These are phyloP conservation scores for Drosophila formosana DNA, from an alignment of 2,888 invertebrate genomes.

Conservation along the genomic window DNA sequence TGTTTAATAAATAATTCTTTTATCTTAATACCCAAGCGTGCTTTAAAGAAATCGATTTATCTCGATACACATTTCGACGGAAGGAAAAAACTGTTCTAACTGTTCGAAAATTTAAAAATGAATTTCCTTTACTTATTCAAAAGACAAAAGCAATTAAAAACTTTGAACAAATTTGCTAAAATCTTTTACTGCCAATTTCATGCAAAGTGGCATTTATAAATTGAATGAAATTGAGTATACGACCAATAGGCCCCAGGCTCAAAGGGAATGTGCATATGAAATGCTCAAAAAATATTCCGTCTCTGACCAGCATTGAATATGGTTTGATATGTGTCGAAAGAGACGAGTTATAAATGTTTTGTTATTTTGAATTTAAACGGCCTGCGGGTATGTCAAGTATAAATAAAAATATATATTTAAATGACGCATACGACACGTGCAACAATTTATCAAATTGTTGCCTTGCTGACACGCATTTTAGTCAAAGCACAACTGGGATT, in stretches of 20 bases:
- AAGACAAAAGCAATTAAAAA: conserved; percentile 45
- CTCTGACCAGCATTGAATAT: conserved; percentile 1
- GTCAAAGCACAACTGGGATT: conserved; percentile 21
- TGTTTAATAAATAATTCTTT: neutral
- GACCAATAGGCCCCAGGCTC: conserved; percentile 18
- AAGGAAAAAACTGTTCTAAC: neutral
- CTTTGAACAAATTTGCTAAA: conserved; percentile 16
- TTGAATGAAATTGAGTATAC: conserved; percentile 39
- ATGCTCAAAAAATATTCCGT: conserved; percentile 4
- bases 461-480: conserved; percentile 19
- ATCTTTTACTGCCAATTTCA: conserved; percentile 19
- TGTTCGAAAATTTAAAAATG: neutral
- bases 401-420: conserved; percentile 34
- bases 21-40: neutral
- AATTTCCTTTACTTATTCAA: neutral
- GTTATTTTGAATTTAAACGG: conserved; percentile 25
- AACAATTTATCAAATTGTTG: conserved; percentile 27
- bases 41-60: neutral
- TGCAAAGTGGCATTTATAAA: conserved; percentile 22
- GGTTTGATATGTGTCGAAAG: conserved; percentile 18
- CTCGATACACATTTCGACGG: neutral
- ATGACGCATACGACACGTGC: conserved; percentile 57
- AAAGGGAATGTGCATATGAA: conserved; percentile 10
- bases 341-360: neutral
- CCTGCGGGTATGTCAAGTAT: conserved; percentile 30